Conservation (phyloP, 2,797 vertebrate genomes). For the Podarcis lilfordi region DNA sequence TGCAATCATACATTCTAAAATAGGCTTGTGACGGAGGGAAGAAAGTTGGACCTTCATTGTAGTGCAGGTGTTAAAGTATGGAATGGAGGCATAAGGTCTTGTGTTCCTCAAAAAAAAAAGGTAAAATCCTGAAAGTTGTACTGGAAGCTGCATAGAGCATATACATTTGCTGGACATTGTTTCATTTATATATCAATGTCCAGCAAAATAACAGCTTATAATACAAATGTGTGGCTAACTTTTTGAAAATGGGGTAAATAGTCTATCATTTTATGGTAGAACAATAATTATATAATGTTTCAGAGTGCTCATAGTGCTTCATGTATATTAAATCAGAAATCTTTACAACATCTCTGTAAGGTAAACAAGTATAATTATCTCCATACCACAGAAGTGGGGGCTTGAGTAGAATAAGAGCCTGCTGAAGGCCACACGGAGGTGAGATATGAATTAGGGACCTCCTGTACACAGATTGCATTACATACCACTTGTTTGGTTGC, state of each 20-base stretch:
- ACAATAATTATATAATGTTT: too few relatives aligned
- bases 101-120: neutral
- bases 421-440: neutral
- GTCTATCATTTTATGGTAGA: neutral
- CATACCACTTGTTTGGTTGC: too few relatives aligned
- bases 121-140: neutral
- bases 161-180: too few relatives aligned
- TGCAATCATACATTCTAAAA: neutral
- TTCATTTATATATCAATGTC: too few relatives aligned
- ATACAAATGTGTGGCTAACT: neutral
- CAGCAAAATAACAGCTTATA: neutral
- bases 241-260: neutral
- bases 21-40: rapidly evolving
- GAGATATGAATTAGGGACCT: neutral
- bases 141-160: neutral
- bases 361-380: neutral
- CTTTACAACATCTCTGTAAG: neutral
- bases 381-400: too few relatives aligned
- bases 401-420: neutral
- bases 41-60: neutral
- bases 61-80: neutral
- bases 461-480: neutral
- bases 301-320: neutral
- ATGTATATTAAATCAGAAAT: neutral
- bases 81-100: neutral